Percentiles rank a stretch among this genome's conserved stretches.
Conservation (phyloP, 2,888 invertebrate species). For the Trichopoda pennipes region DNA sequence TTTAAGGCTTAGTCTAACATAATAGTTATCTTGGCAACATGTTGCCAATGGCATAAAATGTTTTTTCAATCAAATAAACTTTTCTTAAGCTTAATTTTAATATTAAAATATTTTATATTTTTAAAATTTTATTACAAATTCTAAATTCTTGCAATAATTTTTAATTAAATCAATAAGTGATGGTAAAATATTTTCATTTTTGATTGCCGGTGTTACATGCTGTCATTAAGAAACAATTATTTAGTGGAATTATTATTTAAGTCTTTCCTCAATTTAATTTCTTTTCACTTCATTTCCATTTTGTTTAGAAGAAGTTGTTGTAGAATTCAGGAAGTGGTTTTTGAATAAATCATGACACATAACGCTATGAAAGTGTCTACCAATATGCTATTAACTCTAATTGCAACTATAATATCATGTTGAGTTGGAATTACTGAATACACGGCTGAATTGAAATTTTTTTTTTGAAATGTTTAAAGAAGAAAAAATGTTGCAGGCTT, state of each 20-base stretch:
- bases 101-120: too few species aligned
- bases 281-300: constrained; percentile 20
- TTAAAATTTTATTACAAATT: too few species aligned
- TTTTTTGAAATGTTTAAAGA: constrained; percentile 1
- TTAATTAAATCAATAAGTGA: too few species aligned
- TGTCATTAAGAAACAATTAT: too few species aligned
- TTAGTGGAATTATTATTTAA: background rate
- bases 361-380: constrained; percentile 43
- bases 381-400: constrained; percentile 65
- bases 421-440: background rate
- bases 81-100: too few species aligned
- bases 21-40: too few species aligned
- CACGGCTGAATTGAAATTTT: background rate
- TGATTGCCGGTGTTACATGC: too few species aligned
- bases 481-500: constrained; percentile 48
- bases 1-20: too few species aligned
- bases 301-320: background rate
- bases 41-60: too few species aligned
- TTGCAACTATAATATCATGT: constrained; percentile 56
- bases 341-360: constrained; percentile 53
- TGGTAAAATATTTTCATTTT: too few species aligned
- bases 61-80: too few species aligned
- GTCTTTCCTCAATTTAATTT: background rate
- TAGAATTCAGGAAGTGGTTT: constrained; percentile 61
- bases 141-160: too few species aligned